These are phyloP conservation scores for Numenius phaeopus DNA, from an alignment of 2,797 vertebrate species.

Conservation along the genomic window DNA sequence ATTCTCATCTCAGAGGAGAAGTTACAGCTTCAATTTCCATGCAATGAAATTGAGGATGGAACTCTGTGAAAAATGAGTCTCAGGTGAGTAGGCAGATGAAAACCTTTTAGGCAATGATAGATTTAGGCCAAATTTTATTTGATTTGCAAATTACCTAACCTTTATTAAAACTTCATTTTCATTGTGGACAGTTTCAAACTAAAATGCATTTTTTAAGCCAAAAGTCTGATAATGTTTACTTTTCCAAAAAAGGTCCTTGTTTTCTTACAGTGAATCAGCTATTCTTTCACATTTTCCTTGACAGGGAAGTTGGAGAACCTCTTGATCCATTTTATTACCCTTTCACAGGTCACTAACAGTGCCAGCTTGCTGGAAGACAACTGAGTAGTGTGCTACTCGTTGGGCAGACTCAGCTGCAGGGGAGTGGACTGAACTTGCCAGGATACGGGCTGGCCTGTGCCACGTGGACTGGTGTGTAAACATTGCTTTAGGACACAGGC, in stretches of 20 bases:
- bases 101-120: background rate
- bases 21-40: background rate
- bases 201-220: background rate
- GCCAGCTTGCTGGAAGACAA: background rate
- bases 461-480: accelerated
- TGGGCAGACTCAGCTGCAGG: background rate
- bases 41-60: background rate
- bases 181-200: background rate
- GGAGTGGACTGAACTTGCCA: background rate
- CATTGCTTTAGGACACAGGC: background rate
- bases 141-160: background rate
- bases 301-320: background rate
- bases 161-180: background rate
- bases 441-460: accelerated
- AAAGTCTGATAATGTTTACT: background rate
- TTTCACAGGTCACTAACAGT: background rate
- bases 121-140: background rate
- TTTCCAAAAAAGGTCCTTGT: background rate
- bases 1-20: background rate
- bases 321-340: background rate
- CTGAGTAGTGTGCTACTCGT: background rate
- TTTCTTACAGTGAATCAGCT: background rate
- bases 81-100: background rate
- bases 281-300: background rate
- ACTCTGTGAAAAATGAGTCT: background rate